Evolutionary conservation across 1,140 invertebrate genomes (phyloP), one percentile per base, ranked within the genome.

Genomic region (Archegozetes longisetosus): DNA sequence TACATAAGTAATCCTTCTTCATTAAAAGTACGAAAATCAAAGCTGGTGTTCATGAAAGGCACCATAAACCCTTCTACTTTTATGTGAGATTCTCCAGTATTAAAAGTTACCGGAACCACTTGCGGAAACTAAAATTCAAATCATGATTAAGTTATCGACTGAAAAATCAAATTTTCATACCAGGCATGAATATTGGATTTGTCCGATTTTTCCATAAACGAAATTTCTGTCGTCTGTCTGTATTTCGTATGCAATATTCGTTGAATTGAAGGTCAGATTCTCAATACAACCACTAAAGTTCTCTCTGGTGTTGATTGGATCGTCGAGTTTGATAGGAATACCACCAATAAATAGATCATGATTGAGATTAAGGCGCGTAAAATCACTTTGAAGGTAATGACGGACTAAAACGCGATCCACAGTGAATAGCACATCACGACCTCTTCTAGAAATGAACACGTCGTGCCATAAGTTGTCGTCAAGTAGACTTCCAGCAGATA

Each of bases 381-480:
- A 97, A 70, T 94, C 86, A 46, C 90, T 90, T 66, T 86, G 83
- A 47, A 95, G 83, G 63, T 81, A 79, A n/a, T 84, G 82, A 47
- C 81, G 77, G 0, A 93, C 85, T 26, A 89, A 78, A 0, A 96
- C 86, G 62, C 92, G 79, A 74, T 98, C 94, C 1, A 97, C 91
- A 0, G 87, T 90, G 67, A 97, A 86, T 17, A 84, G 78, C 47
- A 96, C 79, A 65, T 89, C 82, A 53, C 83, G 81, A 29, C 83
- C 74, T 66, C 88, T 84, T 29, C 93, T 75, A 0, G 83, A 84
- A 52, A 97, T 85, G 12, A 88, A 79, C 28, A 97, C 88, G 71
- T 97, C 92, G 70, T 98, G 93, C 92, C 93, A 98, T 69, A 94
- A 83, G 71, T 94, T 92, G 71, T 98, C 92, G 71, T 98, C 94